Conservation (phyloP, 35 echinoderm and acorn worm species). For the Patiria miniata region DNA sequence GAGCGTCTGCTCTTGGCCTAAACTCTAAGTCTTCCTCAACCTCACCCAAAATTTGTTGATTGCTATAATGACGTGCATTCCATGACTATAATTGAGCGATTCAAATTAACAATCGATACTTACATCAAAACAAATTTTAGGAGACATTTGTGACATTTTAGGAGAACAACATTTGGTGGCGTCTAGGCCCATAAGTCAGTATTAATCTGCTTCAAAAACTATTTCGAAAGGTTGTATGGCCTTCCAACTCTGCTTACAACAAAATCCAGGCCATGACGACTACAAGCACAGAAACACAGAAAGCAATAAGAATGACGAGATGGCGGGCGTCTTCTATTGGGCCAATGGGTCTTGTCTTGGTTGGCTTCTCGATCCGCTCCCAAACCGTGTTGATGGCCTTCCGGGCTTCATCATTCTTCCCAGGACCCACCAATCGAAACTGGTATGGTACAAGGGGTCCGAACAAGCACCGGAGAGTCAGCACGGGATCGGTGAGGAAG, state of each 20-base stretch:
- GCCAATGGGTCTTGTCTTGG: slow-evolving; percentile 40
- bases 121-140: no score
- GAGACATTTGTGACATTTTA: no score
- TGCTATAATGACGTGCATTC: no score
- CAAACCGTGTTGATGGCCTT: slow-evolving; percentile 70
- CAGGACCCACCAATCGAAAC: slow-evolving; percentile 67
- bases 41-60: no score
- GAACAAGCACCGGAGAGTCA: slow-evolving; percentile 58
- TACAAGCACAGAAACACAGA: neutral
- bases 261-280: neutral
- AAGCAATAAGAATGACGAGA: neutral
- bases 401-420: slow-evolving; percentile 64
- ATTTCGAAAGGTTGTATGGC: no score
- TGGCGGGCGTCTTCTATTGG: neutral
- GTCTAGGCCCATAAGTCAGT: no score
- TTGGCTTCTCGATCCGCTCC: slow-evolving; percentile 54
- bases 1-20: no score
- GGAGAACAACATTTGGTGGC: no score
- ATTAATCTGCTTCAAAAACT: no score
- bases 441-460: slow-evolving; percentile 61
- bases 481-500: slow-evolving; percentile 58
- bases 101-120: no score
- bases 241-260: neutral
- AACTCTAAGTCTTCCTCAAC: no score
- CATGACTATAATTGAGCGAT: no score